Evolutionary conservation across 2,113 vertebrate genomes (phyloP).

Genomic region (Solea solea): DNA sequence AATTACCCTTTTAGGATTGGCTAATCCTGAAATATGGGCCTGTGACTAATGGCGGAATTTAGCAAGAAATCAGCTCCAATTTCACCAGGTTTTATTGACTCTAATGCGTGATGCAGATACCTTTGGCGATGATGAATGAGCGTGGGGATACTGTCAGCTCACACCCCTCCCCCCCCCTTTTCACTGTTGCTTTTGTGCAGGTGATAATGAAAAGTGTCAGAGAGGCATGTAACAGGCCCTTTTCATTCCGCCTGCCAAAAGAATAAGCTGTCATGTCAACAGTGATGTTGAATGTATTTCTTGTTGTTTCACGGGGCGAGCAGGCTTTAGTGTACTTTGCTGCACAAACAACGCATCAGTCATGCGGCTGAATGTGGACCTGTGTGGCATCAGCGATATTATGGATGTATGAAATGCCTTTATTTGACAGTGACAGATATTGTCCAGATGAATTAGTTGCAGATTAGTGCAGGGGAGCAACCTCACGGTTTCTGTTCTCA

Average conservation of each 20-base stretch:
- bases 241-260: conserved; percentile 77
- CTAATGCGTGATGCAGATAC: conserved; percentile 88
- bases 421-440: conserved; percentile 29
- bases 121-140: conserved; percentile 91
- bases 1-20: conserved; percentile 74
- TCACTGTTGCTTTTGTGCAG: conserved; percentile 84
- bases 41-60: conserved; percentile 99
- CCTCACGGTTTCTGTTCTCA: background rate
- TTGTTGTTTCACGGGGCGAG: conserved; percentile 67
- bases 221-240: conserved; percentile 83
- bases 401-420: conserved; percentile 16
- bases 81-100: conserved; percentile 89
- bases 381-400: conserved; percentile 8
- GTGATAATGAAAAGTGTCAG: conserved; percentile 87
- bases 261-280: conserved; percentile 79
- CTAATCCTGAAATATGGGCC: conserved; percentile 85
- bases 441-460: conserved; percentile 6
- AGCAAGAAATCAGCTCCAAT: conserved; percentile 99
- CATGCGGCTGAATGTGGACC: conserved; percentile 27
- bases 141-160: conserved; percentile 82
- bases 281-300: conserved; percentile 61
- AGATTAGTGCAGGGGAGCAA: background rate
- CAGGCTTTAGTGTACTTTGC: conserved; percentile 31
- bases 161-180: conserved; percentile 76
- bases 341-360: conserved; percentile 58